Evolutionary conservation across 2,113 vertebrate genomes (phyloP), one percentile per base, ranked within the genome.

Genomic region (Chlamydotis undulata): DNA sequence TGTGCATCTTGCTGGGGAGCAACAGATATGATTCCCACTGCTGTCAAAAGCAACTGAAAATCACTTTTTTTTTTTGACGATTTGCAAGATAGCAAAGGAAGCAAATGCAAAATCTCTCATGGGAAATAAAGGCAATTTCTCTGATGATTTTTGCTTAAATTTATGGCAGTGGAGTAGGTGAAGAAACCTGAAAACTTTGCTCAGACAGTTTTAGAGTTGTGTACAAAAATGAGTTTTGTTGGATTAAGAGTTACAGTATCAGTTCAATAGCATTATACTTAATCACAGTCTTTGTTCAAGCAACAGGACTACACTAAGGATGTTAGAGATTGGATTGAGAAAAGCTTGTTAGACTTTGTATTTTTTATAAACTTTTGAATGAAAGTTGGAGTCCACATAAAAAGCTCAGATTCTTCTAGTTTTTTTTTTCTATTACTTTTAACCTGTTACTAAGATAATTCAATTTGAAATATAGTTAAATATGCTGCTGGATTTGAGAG

Each of bases 1-100:
- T 61, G 37, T 47, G 17, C 6, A 11, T 2, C 33, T 50, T 77
- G 3, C 5, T 76, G 43, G 75, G 19, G 24, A 31, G 9, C 17
- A 87, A 15, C 1, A 2, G n/a, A 12, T 67, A 18, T 0, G 2
- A 55, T 52, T 81, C 14, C 22, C 19, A 33, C 26, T 37, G 10
- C 25, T 55, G 19, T 52, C n/a, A 78, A 82, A 81, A 85, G 24
- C 3, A 79, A 37, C 6, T 25, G 28, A 41, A 94, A 57, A n/a
- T 70, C 10, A 6, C 1, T 45, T 60, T 52, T 49, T 28, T 22
- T 37, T 37, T 35, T 35, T 35, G 25, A 39, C 18, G 2, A 31
- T 81, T 75, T 75, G 6, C 61, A 52, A 79, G 45, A 28, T 3
- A 77, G 1, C 6, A 82, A 73, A 79, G 4, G 9, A 75, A 81